Percentiles rank a stretch among this genome's conserved stretches.
Conservation (phyloP, 2,797 vertebrate species). For the Phoeniculus purpureus region DNA sequence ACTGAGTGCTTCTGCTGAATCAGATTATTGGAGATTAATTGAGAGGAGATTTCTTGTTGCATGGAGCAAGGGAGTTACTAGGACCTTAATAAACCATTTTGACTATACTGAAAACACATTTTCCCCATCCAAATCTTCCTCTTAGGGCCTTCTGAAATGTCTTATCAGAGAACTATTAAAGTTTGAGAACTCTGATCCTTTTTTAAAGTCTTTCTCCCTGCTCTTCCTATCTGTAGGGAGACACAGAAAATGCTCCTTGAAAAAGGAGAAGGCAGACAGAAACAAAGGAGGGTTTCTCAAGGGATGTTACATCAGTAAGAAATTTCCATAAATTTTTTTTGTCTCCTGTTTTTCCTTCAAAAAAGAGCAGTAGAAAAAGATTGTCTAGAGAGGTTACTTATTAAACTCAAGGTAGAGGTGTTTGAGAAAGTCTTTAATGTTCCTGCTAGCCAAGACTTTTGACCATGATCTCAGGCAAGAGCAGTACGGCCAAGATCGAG, state of each 20-base stretch:
- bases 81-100: background rate
- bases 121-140: background rate
- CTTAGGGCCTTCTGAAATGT: background rate
- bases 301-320: background rate
- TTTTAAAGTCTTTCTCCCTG: background rate
- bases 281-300: background rate
- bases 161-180: background rate
- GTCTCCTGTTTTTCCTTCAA: background rate
- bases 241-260: background rate
- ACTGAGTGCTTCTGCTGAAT: background rate
- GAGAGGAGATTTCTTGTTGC: background rate
- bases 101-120: background rate
- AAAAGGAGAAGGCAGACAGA: background rate
- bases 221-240: background rate
- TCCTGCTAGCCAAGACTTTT: background rate
- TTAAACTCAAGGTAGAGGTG: background rate
- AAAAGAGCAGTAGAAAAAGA: background rate
- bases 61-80: background rate
- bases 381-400: background rate
- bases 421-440: background rate
- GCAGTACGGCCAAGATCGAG: background rate
- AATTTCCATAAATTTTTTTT: background rate
- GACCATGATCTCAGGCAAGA: background rate
- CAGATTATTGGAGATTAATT: background rate
- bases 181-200: background rate